These are phyloP conservation scores for Acanthurus tractus DNA, from an alignment of 2,797 vertebrate genomes.

Conservation along the genomic window DNA sequence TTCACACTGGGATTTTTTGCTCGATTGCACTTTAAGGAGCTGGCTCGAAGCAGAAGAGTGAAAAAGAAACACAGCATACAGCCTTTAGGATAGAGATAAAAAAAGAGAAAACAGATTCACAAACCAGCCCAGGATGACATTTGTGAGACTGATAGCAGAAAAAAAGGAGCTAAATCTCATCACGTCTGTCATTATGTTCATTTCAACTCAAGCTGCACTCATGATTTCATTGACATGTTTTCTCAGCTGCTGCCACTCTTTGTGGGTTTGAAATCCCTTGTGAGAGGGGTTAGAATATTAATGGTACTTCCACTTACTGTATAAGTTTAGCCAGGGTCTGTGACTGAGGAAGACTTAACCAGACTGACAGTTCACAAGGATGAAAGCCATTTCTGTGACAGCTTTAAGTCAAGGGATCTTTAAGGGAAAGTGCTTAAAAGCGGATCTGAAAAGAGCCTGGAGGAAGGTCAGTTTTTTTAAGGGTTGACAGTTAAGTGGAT, in stretches of 20 bases:
- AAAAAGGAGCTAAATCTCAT: conserved; percentile 47
- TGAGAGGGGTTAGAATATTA: conserved; percentile 67
- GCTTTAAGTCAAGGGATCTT: conserved; percentile 65
- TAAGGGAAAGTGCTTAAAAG: conserved; percentile 59
- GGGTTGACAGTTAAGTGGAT: conserved; percentile 68
- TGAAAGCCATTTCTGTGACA: conserved; percentile 68
- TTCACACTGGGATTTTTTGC: conserved; percentile 41
- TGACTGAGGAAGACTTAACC: conserved; percentile 59
- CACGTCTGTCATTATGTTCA: conserved; percentile 53
- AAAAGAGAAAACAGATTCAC: conserved; percentile 42
- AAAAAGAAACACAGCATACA: conserved; percentile 30
- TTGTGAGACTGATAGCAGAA: conserved; percentile 45
- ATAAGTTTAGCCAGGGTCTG: conserved; percentile 61
- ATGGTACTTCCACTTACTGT: conserved; percentile 58
- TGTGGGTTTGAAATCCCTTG: conserved; percentile 55
- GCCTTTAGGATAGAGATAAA: conserved; percentile 43
- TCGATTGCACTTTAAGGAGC: conserved; percentile 52
- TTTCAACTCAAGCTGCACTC: conserved; percentile 50
- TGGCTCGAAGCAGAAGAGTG: conserved; percentile 15
- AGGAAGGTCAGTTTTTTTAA: conserved; percentile 59
- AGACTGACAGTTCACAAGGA: conserved; percentile 68
- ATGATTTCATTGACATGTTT: conserved; percentile 39
- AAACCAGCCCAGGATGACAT: conserved; percentile 50
- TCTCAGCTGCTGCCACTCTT: conserved; percentile 46
- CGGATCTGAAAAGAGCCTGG: conserved; percentile 50